Evolutionary conservation across 2,113 vertebrate genomes (phyloP).

Genomic region (Chiloscyllium plagiosum): DNA sequence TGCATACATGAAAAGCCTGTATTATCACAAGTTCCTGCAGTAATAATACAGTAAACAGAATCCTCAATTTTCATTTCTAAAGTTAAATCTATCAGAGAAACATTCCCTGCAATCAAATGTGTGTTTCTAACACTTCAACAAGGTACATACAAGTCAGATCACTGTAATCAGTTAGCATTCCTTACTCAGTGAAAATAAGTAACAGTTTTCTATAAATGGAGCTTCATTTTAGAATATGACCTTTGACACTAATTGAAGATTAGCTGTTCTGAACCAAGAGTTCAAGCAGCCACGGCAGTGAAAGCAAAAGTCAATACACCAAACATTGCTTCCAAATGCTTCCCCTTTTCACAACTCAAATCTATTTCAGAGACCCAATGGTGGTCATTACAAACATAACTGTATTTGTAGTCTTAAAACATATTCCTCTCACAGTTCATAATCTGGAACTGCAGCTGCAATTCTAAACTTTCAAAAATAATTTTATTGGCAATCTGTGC

Average conservation of each 20-base stretch:
- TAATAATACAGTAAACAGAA: background rate
- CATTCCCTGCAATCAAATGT: background rate
- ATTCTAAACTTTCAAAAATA: background rate
- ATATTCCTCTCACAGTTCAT: background rate
- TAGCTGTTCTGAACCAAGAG: background rate
- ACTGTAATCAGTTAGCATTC: background rate
- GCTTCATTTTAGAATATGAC: background rate
- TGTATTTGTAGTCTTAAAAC: background rate
- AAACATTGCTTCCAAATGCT: background rate
- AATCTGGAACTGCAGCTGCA: background rate
- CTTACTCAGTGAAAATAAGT: background rate
- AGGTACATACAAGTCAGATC: background rate
- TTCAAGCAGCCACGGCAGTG: background rate
- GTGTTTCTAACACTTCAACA: background rate
- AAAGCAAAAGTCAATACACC: background rate
- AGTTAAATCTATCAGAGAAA: background rate
- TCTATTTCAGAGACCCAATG: background rate
- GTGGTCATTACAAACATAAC: background rate
- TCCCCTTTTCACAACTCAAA: conserved; percentile 20
- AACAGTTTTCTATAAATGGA: background rate
- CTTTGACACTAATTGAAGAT: background rate
- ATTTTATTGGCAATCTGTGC: conserved; percentile 1
- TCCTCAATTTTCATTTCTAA: background rate
- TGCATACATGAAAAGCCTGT: background rate
- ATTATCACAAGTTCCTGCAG: background rate